Base-by-base conservation (phyloP, 2,888 invertebrate species). In the Coelogynopora nodosa region DNA sequence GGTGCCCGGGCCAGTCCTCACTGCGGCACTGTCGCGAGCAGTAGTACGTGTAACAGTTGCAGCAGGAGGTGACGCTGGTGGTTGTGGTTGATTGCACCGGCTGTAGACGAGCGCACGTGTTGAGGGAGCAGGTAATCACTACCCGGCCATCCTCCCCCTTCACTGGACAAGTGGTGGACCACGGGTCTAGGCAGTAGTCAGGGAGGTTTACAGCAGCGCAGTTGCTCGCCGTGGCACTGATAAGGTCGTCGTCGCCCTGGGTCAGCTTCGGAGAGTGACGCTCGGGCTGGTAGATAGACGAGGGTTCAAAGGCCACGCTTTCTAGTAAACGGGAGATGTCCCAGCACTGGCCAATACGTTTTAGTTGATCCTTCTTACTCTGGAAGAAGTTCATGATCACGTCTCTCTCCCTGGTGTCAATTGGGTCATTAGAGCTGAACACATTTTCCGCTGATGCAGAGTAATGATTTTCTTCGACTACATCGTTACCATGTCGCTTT, bases 1-100 rank as follows among this genome's bases (percentile, higher is more conserved):
- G 94, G 91, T 98, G 98, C 90, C 95, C 95, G 90, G 96, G 95
- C 97, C 97, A 97, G 91, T 98, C 97, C 18, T 95, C 94, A 88
- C 95, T 93, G 29, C 98, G 94, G 92, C 97, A 98, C 90, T 95
- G 95, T 88, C 96, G 94, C 88, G 96, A 96, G 93, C 98, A 98
- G 93, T 98, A 98, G 90, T 95, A 94, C 90, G 96, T 96, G 89
- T 95, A 95, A 93, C 98, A 98, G 92, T 97, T 97, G 93, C 97
- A 97, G 92, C 96, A 97, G 89, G 95, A 95, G 49, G 10, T 13
- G 18, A 18, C 5, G 5, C 49, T 18, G 23, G 27, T 13, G 74
- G 74, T 74, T 13, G 18, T 26, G 2, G 2, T 10, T 2, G 5
- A n/a, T 5, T 74, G 18, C 74, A 74, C 23, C 2, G 10, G 5